These are phyloP conservation scores for Triplophysa dalaica DNA, from an alignment of 2,113 vertebrate genomes.

Conservation along the genomic window DNA sequence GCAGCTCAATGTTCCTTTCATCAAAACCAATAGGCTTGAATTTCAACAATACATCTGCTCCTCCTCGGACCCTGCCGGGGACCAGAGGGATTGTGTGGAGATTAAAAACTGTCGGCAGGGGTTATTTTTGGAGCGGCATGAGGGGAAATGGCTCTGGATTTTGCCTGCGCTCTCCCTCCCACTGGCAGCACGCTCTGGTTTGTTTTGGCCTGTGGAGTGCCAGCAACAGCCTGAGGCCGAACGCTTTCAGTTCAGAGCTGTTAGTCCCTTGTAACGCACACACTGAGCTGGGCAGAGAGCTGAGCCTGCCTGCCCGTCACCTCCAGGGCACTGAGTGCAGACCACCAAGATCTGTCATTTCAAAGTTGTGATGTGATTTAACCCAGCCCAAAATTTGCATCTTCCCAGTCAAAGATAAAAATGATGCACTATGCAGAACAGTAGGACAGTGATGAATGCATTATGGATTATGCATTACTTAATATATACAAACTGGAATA, in stretches of 20 bases:
- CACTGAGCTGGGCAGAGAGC: constrained; percentile 13
- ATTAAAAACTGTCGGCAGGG: constrained; percentile 65
- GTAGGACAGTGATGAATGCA: too few species aligned
- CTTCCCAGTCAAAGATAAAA: too few species aligned
- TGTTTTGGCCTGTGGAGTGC: constrained; percentile 66
- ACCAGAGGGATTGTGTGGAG: constrained; percentile 55
- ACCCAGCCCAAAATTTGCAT: too few species aligned
- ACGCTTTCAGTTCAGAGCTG: background rate
- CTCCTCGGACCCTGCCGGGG: background rate
- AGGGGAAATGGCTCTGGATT: constrained; percentile 54
- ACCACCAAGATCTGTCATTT: constrained; percentile 7
- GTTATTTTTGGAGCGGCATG: constrained; percentile 71
- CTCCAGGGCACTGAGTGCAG: background rate
- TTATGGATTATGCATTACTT: too few species aligned
- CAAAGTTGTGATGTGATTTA: background rate
- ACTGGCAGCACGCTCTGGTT: constrained; percentile 67
- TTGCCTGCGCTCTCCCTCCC: constrained; percentile 30
- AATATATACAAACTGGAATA: too few species aligned
- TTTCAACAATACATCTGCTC: constrained; percentile 49
- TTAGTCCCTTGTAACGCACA: background rate
- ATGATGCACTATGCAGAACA: too few species aligned
- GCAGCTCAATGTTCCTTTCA: background rate
- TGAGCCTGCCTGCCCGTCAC: background rate
- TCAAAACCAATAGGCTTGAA: constrained; percentile 53
- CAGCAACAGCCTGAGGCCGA: constrained; percentile 40